These are phyloP conservation scores for Nansenia antarctica DNA, from an alignment of 2,113 vertebrate genomes.

Conservation along the genomic window DNA sequence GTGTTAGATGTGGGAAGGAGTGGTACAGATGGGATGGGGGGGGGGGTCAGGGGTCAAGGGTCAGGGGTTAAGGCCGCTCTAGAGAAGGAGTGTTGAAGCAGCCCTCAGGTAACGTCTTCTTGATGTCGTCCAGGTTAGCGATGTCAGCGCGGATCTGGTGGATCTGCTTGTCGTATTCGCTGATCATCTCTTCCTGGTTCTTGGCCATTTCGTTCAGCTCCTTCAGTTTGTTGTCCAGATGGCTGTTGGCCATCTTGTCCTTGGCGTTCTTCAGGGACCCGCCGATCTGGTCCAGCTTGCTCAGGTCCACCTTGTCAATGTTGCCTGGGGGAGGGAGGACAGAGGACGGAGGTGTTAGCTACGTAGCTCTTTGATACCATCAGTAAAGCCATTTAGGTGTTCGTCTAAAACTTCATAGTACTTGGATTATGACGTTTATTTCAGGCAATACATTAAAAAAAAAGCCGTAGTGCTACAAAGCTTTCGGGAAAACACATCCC, in stretches of 20 bases:
- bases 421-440: too few relatives aligned
- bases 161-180: constrained; percentile 89
- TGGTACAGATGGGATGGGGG: constrained; percentile 3
- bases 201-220: constrained; percentile 85
- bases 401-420: too few relatives aligned
- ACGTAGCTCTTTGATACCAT: too few relatives aligned
- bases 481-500: too few relatives aligned
- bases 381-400: too few relatives aligned
- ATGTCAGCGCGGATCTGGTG: constrained; percentile 91
- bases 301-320: constrained; percentile 92
- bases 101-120: constrained; percentile 88
- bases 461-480: too few relatives aligned
- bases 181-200: constrained; percentile 87
- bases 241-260: constrained; percentile 83
- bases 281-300: constrained; percentile 89
- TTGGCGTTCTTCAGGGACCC: constrained; percentile 85
- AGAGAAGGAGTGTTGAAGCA: constrained; percentile 96
- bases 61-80: constrained; percentile 79
- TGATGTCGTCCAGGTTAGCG: constrained; percentile 93
- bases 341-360: neutral
- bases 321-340: constrained; percentile 75
- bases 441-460: too few relatives aligned
- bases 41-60: neutral
- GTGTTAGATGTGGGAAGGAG: constrained; percentile 31
- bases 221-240: constrained; percentile 87